phyloP scores from a whole-genome alignment of 1,140 invertebrate genomes.

The Patella vulgata region DNA sequence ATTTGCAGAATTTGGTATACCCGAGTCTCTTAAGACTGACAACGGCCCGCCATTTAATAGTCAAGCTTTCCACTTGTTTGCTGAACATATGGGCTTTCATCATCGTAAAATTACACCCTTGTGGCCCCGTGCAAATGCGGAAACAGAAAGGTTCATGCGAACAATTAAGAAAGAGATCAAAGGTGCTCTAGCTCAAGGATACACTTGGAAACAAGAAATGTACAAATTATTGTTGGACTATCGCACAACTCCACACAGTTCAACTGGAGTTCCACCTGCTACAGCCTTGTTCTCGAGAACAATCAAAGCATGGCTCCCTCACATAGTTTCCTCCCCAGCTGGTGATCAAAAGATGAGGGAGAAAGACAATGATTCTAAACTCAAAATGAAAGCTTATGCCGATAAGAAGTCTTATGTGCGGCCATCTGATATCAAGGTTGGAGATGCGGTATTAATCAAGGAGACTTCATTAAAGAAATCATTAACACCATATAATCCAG shows the following conservation, averaged over 20 bases:
- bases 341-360: not conserved
- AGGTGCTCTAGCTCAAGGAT: slow-evolving; percentile 21
- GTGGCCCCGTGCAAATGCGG: slow-evolving; percentile 40
- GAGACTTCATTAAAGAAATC: not conserved
- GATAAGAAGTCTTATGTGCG: slow-evolving; percentile 12
- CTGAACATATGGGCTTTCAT: slow-evolving; percentile 20
- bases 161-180: slow-evolving; percentile 40
- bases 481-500: not conserved
- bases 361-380: not conserved
- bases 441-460: slow-evolving; percentile 14
- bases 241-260: slow-evolving; percentile 34
- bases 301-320: slow-evolving; percentile 8
- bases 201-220: slow-evolving; percentile 42
- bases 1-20: slow-evolving; percentile 26
- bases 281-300: slow-evolving; percentile 24
- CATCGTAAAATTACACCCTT: slow-evolving; percentile 38
- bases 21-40: slow-evolving; percentile 35
- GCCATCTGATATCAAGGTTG: slow-evolving; percentile 10
- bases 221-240: slow-evolving; percentile 36
- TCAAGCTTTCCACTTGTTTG: slow-evolving; percentile 10
- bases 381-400: slow-evolving; percentile 13
- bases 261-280: slow-evolving; percentile 30
- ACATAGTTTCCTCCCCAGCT: not conserved
- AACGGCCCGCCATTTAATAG: slow-evolving; percentile 35
- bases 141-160: slow-evolving; percentile 41